Evolutionary conservation across 2,888 invertebrate species (phyloP), one percentile per base, ranked within the genome.

Genomic region (Lycaena phlaeas): DNA sequence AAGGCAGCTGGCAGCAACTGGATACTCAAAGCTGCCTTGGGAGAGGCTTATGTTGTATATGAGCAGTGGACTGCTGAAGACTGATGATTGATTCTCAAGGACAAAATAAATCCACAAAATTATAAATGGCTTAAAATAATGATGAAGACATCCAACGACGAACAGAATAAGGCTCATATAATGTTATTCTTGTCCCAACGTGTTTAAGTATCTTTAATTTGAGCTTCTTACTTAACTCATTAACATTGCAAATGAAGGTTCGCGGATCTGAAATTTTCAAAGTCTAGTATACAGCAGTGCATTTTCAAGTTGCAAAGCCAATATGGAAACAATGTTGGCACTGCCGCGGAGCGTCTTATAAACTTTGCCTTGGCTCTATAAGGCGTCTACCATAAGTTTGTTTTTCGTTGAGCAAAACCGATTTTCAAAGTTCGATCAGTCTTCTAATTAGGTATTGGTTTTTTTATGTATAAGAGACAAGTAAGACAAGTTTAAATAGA

Each of bases 301-400:
- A 65, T 67, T 69, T 65, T 61, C 61, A 63, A 74, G 66, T 71
- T 64, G 52, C 54, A 57, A 68, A 69, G 68, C 66, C 70, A 73
- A 72, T 69, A 66, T 63, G 61, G 64, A 65, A 73, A 72, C 71
- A 72, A 68, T 64, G 67, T 66, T 58, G 66, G 57, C 60, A 61
- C 57, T 62, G 65, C 65, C 67, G 61, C 60, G 40, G 53, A 46
- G 50, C 51, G 56, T 59, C 61, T 69, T 69, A 61, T 64, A 65
- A 72, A 73, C 56, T 73, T 72, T 56, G 56, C 34, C 40, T 36
- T 44, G 6, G 12, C 27, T 15, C 14, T 39, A 30, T 28, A 29
- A 17, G 22, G n/a, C n/a, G n/a, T n/a, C n/a, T n/a, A n/a, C 17
- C 25, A 25, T 17, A n/a, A 30, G 25, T 39, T 39, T 39, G 39